These are phyloP conservation scores for Eupsilia transversa DNA, from an alignment of 2,888 invertebrate genomes.

Conservation along the genomic window DNA sequence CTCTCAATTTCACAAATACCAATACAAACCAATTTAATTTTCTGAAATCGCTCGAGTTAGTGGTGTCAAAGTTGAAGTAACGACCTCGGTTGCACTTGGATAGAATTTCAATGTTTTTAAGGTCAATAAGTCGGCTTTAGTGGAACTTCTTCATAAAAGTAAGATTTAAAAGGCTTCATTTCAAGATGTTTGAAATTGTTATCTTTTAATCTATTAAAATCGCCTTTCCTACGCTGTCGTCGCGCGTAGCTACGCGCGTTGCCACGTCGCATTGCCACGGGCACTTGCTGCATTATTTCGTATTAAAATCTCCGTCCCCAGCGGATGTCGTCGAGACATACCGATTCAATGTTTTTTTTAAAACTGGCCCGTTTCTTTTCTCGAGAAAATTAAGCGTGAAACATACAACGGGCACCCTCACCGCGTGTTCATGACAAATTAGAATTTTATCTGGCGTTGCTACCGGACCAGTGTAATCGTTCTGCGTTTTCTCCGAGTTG, in stretches of 20 bases:
- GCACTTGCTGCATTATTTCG: constrained; percentile 71
- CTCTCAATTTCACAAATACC: constrained; percentile 44
- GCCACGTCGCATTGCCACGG: constrained; percentile 39
- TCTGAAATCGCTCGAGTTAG: constrained; percentile 44
- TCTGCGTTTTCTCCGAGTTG: constrained; percentile 54
- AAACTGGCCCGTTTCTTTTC: constrained; percentile 76
- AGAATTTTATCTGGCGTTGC: constrained; percentile 69
- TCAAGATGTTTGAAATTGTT: constrained; percentile 18
- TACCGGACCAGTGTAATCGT: constrained; percentile 58
- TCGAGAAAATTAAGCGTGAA: constrained; percentile 75
- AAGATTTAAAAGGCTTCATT: constrained; percentile 18
- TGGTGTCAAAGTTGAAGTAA: constrained; percentile 54
- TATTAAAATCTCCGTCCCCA: constrained; percentile 80
- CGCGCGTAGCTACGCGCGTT: constrained; percentile 21
- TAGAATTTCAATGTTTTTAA: constrained; percentile 50
- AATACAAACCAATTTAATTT: constrained; percentile 52
- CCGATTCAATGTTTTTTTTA: constrained; percentile 77
- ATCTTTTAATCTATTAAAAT: constrained; percentile 40
- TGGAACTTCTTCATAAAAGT: constrained; percentile 23
- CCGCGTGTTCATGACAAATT: constrained; percentile 69
- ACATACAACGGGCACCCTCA: constrained; percentile 50
- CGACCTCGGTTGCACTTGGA: constrained; percentile 39
- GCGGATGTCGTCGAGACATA: constrained; percentile 76
- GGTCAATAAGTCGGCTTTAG: constrained; percentile 36
- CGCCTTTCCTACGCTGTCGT: constrained; percentile 37